Conservation (phyloP, 1,140 invertebrate species). For the Camponotus vicinus region DNA sequence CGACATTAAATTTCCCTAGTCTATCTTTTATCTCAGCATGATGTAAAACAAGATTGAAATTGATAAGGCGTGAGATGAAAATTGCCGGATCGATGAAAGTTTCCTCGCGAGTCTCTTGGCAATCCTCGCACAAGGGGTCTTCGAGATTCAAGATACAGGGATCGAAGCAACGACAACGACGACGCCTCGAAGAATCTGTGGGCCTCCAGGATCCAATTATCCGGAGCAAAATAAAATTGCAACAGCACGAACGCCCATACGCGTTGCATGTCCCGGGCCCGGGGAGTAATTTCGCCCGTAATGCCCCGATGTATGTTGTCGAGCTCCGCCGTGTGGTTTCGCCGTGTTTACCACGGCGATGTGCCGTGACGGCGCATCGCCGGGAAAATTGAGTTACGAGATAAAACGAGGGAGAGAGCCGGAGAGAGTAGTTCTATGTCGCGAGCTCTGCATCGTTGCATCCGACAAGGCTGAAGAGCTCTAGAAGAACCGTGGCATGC, state of each 20-base stretch:
- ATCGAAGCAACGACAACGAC: neutral
- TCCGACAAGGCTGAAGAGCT: neutral
- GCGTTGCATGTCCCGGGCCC: neutral
- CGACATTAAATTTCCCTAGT: too few species aligned
- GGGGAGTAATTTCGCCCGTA: conserved; percentile 36
- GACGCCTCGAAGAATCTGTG: conserved; percentile 26
- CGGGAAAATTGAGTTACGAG: conserved; percentile 53
- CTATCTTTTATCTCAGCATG: too few species aligned
- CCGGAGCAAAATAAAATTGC: conserved; percentile 47
- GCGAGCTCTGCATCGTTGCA: neutral
- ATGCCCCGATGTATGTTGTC: conserved; percentile 15
- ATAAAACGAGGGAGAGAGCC: too few species aligned
- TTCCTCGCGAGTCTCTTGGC: neutral
- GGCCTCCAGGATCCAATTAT: conserved; percentile 49
- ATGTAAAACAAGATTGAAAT: neutral
- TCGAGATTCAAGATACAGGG: neutral
- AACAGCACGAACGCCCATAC: conserved; percentile 32
- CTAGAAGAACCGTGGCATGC: neutral
- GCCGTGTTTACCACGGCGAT: conserved; percentile 49
- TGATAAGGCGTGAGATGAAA: conserved; percentile 12
- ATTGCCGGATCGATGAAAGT: neutral
- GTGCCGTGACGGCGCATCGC: conserved; percentile 36
- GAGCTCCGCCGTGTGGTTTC: conserved; percentile 32
- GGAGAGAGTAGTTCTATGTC: neutral
- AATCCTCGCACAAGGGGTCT: neutral